phyloP scores from a whole-genome alignment of 1,140 invertebrate genomes.

The Nephotettix cincticeps region DNA sequence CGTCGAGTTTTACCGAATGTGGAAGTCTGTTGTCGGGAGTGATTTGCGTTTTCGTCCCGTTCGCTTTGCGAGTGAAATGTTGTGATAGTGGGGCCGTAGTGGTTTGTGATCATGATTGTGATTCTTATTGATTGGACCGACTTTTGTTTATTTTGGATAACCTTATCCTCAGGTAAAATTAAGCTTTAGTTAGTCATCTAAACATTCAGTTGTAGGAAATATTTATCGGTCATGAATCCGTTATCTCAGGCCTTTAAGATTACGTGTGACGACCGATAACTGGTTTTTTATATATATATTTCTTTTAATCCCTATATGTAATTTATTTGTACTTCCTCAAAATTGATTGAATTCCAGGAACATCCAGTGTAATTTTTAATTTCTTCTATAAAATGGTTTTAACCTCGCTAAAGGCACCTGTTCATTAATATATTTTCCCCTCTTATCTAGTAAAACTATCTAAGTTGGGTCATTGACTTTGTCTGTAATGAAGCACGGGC shows the following conservation, averaged over 20 bases:
- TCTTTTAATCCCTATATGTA: background rate
- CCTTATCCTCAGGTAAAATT: too few relatives aligned
- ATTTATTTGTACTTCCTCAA: background rate
- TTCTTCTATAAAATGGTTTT: too few relatives aligned
- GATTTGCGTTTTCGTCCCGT: too few relatives aligned
- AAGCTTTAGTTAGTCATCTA: too few relatives aligned
- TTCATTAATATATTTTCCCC: background rate
- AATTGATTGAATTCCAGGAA: background rate
- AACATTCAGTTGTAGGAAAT: background rate
- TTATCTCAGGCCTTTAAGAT: too few relatives aligned
- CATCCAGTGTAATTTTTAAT: background rate
- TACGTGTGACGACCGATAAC: background rate
- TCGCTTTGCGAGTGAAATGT: too few relatives aligned
- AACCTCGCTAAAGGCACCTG: background rate
- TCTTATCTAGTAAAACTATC: background rate
- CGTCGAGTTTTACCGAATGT: too few relatives aligned
- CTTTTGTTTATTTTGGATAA: too few relatives aligned
- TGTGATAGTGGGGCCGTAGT: too few relatives aligned
- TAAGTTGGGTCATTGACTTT: background rate
- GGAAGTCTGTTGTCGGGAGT: too few relatives aligned
- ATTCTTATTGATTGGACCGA: background rate
- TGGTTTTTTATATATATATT: background rate
- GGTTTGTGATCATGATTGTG: background rate
- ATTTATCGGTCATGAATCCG: background rate
- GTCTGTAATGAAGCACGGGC: background rate